phyloP scores from a whole-genome alignment of 1,140 invertebrate species.

The Penaeus japonicus region DNA sequence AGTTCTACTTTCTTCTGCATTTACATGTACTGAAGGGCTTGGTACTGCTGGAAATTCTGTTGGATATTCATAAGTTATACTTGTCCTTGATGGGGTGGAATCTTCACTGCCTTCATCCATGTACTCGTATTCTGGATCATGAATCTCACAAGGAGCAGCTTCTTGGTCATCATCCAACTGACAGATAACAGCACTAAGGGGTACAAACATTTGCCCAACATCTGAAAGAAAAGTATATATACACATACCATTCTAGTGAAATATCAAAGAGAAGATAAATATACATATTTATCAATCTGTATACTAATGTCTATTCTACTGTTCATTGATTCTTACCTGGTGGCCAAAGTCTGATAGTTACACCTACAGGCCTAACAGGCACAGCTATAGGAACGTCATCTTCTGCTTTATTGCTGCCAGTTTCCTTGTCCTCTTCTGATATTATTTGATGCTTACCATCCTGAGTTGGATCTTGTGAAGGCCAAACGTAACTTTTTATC shows the following conservation, averaged over 20 bases:
- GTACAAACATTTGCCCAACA: constrained; percentile 39
- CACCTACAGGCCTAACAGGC: not conserved
- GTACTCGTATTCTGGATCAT: constrained; percentile 8
- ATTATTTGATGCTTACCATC: not conserved
- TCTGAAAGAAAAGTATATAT: constrained; percentile 10
- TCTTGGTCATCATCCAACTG: constrained; percentile 41
- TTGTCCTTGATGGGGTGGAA: too few relatives aligned
- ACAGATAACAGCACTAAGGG: constrained; percentile 37
- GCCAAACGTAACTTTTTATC: not conserved
- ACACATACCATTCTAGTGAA: not conserved
- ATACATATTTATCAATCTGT: not conserved
- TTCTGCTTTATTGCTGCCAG: not conserved
- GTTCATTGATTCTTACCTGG: constrained; percentile 10
- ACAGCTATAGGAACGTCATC: not conserved
- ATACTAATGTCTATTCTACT: not conserved
- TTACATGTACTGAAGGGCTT: not conserved
- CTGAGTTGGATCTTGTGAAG: not conserved
- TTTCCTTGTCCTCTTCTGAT: not conserved
- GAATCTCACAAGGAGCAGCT: not conserved
- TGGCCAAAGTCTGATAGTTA: constrained; percentile 35
- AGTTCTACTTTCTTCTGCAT: not conserved
- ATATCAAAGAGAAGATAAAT: not conserved
- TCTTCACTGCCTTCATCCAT: not conserved
- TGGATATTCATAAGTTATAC: too few relatives aligned
- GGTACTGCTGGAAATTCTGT: not conserved